A percentile compares a stretch with the other conserved stretches of the same genome.
Conservation (phyloP, 2,113 vertebrate species). For the Sardina pilchardus region DNA sequence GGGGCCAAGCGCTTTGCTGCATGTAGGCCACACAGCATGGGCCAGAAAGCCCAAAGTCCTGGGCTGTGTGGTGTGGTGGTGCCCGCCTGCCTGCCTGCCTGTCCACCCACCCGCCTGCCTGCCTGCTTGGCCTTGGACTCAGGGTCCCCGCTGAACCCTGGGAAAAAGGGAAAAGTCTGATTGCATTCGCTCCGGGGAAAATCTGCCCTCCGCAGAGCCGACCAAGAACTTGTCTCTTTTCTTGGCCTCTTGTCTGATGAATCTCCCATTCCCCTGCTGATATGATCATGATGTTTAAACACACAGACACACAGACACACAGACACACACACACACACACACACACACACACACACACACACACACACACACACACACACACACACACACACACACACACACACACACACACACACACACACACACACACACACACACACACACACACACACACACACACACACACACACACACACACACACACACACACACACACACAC, state of each 20-base stretch:
- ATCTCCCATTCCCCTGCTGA: conserved; percentile 1
- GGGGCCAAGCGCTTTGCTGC: background rate
- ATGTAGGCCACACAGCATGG: background rate
- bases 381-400: conserved; percentile 15
- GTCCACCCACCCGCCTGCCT: too few relatives aligned
- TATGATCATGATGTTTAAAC: conserved; percentile 12
- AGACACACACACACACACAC: background rate
- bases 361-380: background rate
- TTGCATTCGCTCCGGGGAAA: conserved; percentile 7
- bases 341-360: conserved; percentile 15
- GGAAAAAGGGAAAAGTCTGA: background rate
- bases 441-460: background rate
- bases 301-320: too few relatives aligned
- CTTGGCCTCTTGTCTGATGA: background rate
- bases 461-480: conserved; percentile 15
- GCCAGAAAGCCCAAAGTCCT: background rate
- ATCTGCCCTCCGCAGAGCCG: background rate
- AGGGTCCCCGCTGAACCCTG: background rate
- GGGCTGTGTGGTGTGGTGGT: background rate
- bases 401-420: background rate
- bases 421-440: conserved; percentile 15
- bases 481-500: background rate
- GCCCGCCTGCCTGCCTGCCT: too few relatives aligned
- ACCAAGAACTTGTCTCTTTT: background rate
- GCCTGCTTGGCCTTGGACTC: background rate